Evolutionary conservation across 2,888 invertebrate species (phyloP), one percentile per base, ranked within the genome.

Genomic region (Drosophila anomelani): DNA sequence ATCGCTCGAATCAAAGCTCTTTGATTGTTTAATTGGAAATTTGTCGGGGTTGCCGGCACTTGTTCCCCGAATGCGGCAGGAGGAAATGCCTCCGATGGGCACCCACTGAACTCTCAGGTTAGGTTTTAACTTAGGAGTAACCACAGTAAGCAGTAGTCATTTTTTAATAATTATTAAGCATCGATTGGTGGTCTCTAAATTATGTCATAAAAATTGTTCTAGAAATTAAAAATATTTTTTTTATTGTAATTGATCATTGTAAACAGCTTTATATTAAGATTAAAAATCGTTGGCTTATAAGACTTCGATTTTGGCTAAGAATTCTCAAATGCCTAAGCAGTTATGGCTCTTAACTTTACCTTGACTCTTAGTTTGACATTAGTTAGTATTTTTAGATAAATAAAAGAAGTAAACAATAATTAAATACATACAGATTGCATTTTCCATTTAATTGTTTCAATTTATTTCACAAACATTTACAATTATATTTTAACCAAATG

Each of bases 21-120:
- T 69, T 62, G 49, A 84, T 85, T 88, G 78, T 85, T 76, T 78
- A 82, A 83, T 82, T 88, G 80, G 69, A 79, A 83, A 82, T 72
- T 79, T 56, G 56, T 47, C 17, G 51, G 34, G 13, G n/a, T 20
- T 9, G 20, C 51, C 20, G 34, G 23, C 34, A 51, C 70, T 56
- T 68, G 69, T 49, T 36, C 47, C 17, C 17, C 36, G 39, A 53
- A 59, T 66, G 72, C 62, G 71, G 73, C 34, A 59, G 41, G 53
- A 75, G 67, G 75, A 66, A 66, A 54, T 74, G 66, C 55, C 71
- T 55, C 36, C 47, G 36, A 36, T 72, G 72, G 56, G 29, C 41
- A 15, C 38, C 32, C 61, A 60, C 15, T 63, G 63, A 39, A 60
- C 66, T 66, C 36, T 6, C 17, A 6, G 29, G 51, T 36, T 15